A percentile compares a stretch with the other conserved stretches of the same genome.
phyloP scores from a whole-genome alignment of 2,888 invertebrate genomes.

The Andrena marginata region DNA sequence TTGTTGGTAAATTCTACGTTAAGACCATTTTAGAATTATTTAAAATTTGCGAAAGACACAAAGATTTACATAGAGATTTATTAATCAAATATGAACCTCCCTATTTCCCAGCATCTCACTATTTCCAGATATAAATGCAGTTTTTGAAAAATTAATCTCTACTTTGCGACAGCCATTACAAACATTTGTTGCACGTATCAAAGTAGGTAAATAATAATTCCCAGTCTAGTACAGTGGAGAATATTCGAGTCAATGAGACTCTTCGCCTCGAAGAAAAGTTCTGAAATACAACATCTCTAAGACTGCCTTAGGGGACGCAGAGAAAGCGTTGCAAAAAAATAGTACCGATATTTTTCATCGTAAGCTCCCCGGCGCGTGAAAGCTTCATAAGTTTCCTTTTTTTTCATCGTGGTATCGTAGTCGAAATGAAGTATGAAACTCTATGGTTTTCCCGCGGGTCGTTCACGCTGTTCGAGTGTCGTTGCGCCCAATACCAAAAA shows the following conservation, averaged over 20 bases:
- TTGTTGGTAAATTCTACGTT: too few species aligned
- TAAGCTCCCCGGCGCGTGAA: constrained; percentile 2
- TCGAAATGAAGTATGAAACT: constrained; percentile 27
- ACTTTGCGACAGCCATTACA: background rate
- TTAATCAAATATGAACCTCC: background rate
- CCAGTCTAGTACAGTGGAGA: background rate
- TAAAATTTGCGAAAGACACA: too few species aligned
- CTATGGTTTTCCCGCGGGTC: constrained; percentile 1
- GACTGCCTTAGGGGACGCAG: background rate
- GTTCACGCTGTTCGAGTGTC: too few species aligned
- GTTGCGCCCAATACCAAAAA: background rate
- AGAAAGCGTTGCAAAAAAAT: background rate
- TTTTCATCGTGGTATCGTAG: background rate
- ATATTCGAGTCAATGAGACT: background rate
- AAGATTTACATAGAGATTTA: background rate
- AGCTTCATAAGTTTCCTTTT: constrained; percentile 45
- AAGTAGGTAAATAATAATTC: background rate
- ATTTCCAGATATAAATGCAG: background rate
- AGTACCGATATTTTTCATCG: constrained; percentile 26
- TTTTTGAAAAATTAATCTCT: background rate
- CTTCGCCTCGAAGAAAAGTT: background rate
- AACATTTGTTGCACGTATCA: background rate
- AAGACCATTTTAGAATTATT: too few species aligned
- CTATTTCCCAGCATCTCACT: background rate
- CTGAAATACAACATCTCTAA: background rate